Conservation (phyloP, 2,797 vertebrate species). For the Sebastes nivosus region DNA sequence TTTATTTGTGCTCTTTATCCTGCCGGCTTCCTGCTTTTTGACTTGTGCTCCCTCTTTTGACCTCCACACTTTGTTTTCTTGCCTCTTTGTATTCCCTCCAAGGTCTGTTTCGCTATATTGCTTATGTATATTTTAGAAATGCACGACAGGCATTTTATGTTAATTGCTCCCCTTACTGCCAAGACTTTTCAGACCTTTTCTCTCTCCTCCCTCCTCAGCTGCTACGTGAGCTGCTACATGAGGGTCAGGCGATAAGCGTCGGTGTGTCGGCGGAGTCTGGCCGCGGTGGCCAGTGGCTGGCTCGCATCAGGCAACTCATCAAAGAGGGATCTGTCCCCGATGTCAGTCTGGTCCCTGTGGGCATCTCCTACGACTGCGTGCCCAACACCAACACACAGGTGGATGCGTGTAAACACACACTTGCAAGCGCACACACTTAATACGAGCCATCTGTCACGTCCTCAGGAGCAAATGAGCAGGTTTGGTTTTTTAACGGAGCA, state of each 20-base stretch:
- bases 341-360: constrained; percentile 85
- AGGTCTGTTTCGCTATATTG: neutral
- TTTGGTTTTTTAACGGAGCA: constrained; percentile 14
- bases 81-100: constrained; percentile 13
- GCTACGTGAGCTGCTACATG: constrained; percentile 84
- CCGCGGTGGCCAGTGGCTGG: constrained; percentile 84
- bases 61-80: neutral
- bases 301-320: constrained; percentile 77
- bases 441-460: constrained; percentile 32
- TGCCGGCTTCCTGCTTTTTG: constrained; percentile 27
- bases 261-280: constrained; percentile 82
- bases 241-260: constrained; percentile 84
- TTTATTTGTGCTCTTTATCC: constrained; percentile 45
- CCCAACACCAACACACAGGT: constrained; percentile 61
- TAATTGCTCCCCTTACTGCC: constrained; percentile 22
- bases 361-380: constrained; percentile 86
- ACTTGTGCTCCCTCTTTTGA: constrained; percentile 16
- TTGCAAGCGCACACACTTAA: constrained; percentile 16
- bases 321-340: constrained; percentile 78
- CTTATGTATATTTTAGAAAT: constrained; percentile 46
- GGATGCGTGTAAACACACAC: constrained; percentile 26
- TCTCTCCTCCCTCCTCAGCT: constrained; percentile 72
- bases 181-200: constrained; percentile 23
- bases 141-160: constrained; percentile 22
- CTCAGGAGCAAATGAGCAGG: constrained; percentile 5